Evolutionary conservation across 1,140 invertebrate genomes (phyloP), one percentile per base, ranked within the genome.

Genomic region (Bicyclus anynana): DNA sequence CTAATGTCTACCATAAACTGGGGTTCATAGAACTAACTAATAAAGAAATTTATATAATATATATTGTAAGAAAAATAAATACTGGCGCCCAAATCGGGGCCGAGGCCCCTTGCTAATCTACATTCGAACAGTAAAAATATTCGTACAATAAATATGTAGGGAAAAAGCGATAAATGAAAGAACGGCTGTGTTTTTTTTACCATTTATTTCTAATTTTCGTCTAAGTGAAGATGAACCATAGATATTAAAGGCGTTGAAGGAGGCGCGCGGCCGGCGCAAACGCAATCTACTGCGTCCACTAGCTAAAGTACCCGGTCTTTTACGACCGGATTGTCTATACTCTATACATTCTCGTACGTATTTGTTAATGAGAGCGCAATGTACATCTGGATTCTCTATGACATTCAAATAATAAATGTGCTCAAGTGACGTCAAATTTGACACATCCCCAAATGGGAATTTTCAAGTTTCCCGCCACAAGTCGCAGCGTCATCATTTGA

Each of bases 81-180:
- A 70, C 69, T 84, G 77, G 73, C 79, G 66, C 77, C 79, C 81
- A 67, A n/a, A 74, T 57, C 76, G 77, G 68, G 54, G 72, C 64
- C 55, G 56, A 82, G 80, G 77, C 81, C 74, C 62, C 37, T 57
- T 53, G 2, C 65, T 67, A 70, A 50, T 59, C 77, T 75, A 74
- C 69, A 4, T 42, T 70, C 44, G 62, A 69, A 69, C 72, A 59
- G 53, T 67, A 80, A 74, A 69, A 63, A 67, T 69, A 66, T 69
- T 42, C 27, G 64, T 46, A 58, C 37, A 69, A 60, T 71, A 70
- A 44, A 66, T 63, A 72, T 67, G 59, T 62, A 46, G 75, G 79
- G 80, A 76, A 78, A 71, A 86, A 87, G 84, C 84, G 80, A 77
- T 77, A 86, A 87, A 84, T 87, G 75, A 87, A 87, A 87, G 75